Evolutionary conservation across 2,888 invertebrate species (phyloP).

Genomic region (Trichogramma evanescens): DNA sequence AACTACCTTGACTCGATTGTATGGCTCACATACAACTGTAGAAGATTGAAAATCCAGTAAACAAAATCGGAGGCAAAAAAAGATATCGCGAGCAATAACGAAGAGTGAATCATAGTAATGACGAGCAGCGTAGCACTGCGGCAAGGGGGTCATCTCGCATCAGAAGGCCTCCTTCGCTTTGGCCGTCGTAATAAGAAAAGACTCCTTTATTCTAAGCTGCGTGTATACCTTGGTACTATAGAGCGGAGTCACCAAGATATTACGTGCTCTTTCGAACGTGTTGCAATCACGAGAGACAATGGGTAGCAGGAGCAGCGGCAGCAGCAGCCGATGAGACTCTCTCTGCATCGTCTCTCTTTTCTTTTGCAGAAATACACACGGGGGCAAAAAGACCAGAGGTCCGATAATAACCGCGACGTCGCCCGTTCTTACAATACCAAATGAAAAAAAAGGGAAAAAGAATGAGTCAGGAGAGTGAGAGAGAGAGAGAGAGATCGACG

Average conservation of each 20-base stretch:
- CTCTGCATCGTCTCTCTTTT: conserved; percentile 12
- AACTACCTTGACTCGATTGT: too few species aligned
- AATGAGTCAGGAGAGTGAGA: too few species aligned
- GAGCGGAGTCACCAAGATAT: too few species aligned
- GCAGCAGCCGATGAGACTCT: conserved; percentile 33
- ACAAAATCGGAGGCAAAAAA: too few species aligned
- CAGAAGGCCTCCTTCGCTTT: neutral
- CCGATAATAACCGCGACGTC: conserved; percentile 42
- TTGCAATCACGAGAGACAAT: conserved; percentile 48
- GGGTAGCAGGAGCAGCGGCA: conserved; percentile 17
- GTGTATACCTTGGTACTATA: conserved; percentile 30
- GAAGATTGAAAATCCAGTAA: too few species aligned
- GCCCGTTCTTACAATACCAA: conserved; percentile 8
- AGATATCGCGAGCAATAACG: too few species aligned
- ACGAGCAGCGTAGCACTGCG: too few species aligned
- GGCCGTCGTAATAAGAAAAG: conserved; percentile 25
- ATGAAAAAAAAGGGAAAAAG: too few species aligned
- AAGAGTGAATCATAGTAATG: too few species aligned
- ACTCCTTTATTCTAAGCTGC: conserved; percentile 27
- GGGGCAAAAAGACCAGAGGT: conserved; percentile 39
- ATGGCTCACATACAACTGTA: too few species aligned
- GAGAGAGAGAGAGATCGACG: conserved; percentile 23
- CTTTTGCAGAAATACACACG: neutral
- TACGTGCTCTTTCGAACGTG: conserved; percentile 36
- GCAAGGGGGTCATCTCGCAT: too few species aligned